Evolutionary conservation across 2,797 vertebrate genomes (phyloP).

Genomic region (Nannoperca obscura): DNA sequence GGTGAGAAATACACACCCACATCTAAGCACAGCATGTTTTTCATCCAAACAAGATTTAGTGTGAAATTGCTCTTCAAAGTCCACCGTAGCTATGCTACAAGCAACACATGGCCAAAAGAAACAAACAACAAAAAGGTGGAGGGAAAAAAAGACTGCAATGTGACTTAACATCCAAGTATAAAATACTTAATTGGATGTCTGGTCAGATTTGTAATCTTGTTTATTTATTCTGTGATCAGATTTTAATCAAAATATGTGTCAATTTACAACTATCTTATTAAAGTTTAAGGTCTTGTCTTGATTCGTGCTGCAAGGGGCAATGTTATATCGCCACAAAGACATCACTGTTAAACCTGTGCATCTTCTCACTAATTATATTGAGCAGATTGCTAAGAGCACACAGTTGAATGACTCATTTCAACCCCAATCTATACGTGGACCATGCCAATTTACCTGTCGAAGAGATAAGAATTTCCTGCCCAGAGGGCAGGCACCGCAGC

Average conservation of each 20-base stretch:
- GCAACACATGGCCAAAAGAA: not conserved
- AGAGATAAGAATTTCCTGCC: slow-evolving; percentile 57
- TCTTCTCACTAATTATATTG: slow-evolving; percentile 4
- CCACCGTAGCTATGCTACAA: too few species aligned
- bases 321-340: not conserved
- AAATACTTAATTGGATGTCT: not conserved
- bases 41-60: slow-evolving; percentile 1
- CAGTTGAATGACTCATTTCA: slow-evolving; percentile 37
- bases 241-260: not conserved
- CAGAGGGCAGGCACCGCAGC: slow-evolving; percentile 9
- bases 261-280: not conserved
- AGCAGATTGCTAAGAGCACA: not conserved
- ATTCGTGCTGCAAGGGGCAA: not conserved
- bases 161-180: not conserved
- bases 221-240: not conserved
- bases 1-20: not conserved
- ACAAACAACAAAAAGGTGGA: too few species aligned
- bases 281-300: not conserved
- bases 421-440: slow-evolving; percentile 43
- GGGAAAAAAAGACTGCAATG: not conserved
- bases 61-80: not conserved
- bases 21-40: not conserved
- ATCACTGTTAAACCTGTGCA: not conserved
- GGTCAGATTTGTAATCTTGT: not conserved
- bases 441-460: slow-evolving; percentile 50